Percentiles rank a stretch among this genome's conserved stretches.
These are phyloP conservation scores for Drosophila birchii DNA, from an alignment of 2,888 invertebrate genomes.

Conservation along the genomic window DNA sequence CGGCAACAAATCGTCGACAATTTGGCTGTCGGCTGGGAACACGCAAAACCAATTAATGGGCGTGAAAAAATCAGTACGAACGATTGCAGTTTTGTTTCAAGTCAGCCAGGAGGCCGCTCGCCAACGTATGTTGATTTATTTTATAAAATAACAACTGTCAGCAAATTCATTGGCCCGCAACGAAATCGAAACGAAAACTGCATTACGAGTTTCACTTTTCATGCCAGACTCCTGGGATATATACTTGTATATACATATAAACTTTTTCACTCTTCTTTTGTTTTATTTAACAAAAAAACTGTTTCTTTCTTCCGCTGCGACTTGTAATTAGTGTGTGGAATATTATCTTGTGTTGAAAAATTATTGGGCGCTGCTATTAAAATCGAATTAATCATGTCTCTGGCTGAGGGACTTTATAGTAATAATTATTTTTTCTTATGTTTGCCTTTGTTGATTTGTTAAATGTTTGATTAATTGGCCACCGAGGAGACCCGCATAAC, in stretches of 20 bases:
- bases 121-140: constrained; percentile 71
- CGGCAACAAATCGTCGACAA: constrained; percentile 75
- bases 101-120: constrained; percentile 41
- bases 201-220: constrained; percentile 77
- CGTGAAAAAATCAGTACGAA: constrained; percentile 71
- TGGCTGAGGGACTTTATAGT: constrained; percentile 12
- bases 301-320: constrained; percentile 12
- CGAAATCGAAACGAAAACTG: constrained; percentile 60
- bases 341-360: constrained; percentile 49
- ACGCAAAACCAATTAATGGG: constrained; percentile 80
- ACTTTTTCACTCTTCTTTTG: constrained; percentile 12
- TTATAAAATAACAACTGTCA: constrained; percentile 75
- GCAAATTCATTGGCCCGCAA: constrained; percentile 72
- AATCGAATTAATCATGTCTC: constrained; percentile 70
- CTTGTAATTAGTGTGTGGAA: constrained; percentile 30
- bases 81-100: constrained; percentile 64
- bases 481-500: constrained; percentile 62
- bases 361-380: constrained; percentile 63
- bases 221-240: constrained; percentile 51
- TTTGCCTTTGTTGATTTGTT: constrained; percentile 68
- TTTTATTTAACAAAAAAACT: constrained; percentile 12
- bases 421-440: constrained; percentile 32
- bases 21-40: constrained; percentile 74
- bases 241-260: background rate
- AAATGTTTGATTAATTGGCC: constrained; percentile 75